Conservation (phyloP, 2,113 vertebrate species). For the Pachypanchax playfairii region DNA sequence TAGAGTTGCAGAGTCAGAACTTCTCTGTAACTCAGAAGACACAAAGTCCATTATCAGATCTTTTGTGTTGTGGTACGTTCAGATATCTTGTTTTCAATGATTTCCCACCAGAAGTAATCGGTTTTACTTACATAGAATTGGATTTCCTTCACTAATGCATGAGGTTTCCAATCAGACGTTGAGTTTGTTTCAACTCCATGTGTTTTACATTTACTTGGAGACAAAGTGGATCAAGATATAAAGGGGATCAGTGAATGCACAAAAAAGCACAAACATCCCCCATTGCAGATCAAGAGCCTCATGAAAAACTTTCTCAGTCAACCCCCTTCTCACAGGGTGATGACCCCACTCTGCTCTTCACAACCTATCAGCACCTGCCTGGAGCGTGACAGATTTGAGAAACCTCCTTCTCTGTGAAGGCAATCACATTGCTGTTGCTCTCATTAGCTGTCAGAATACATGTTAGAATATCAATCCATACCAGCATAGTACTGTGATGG, state of each 20-base stretch:
- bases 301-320: constrained; percentile 2
- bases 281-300: constrained; percentile 1
- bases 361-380: no score
- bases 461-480: no score
- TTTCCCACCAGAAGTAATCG: constrained; percentile 27
- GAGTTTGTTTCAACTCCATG: constrained; percentile 25
- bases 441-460: no score
- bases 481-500: no score
- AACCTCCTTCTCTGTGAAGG: no score
- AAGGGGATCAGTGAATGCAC: constrained; percentile 16
- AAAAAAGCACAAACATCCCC: constrained; percentile 13
- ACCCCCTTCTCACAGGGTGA: no score
- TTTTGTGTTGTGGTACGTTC: background rate
- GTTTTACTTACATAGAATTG: constrained; percentile 35
- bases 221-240: constrained; percentile 34
- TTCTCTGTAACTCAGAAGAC: background rate
- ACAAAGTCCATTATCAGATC: background rate
- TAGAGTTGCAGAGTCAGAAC: no score
- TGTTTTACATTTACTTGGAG: constrained; percentile 57
- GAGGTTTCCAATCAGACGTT: constrained; percentile 33
- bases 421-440: no score
- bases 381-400: no score
- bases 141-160: constrained; percentile 38
- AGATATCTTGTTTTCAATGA: constrained; percentile 1
- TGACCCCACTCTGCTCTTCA: no score